A percentile compares a stretch with the other conserved stretches of the same genome.
phyloP scores from a whole-genome alignment of 2,797 vertebrate genomes.

The Hylomyscus alleni region DNA sequence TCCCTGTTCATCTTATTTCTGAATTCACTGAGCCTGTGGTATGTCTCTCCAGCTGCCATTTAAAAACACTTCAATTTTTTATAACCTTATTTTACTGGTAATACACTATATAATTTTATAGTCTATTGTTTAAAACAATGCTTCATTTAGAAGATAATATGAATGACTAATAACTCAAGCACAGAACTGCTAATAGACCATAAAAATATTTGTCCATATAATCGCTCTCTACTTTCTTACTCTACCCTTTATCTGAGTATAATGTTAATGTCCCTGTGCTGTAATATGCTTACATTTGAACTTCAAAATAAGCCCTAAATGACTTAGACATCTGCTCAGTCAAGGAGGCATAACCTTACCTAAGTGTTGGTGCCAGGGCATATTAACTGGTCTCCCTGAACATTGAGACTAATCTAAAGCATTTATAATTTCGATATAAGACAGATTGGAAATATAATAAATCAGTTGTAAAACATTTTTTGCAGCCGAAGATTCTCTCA shows the following conservation, averaged over 20 bases:
- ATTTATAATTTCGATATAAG: conserved; percentile 61
- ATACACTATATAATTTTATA: conserved; percentile 51
- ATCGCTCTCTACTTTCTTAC: conserved; percentile 33
- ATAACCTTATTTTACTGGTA: conserved; percentile 32
- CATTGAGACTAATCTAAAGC: conserved; percentile 64
- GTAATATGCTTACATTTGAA: conserved; percentile 71
- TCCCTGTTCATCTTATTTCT: neutral
- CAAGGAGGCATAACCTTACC: conserved; percentile 36
- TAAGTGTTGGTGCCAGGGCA: neutral
- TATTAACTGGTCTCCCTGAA: conserved; percentile 19
- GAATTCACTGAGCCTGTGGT: neutral
- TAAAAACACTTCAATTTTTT: conserved; percentile 53
- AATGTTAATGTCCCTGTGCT: neutral
- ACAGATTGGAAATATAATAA: conserved; percentile 27
- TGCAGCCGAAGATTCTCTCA: neutral
- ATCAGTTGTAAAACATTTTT: neutral
- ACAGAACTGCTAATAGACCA: conserved; percentile 50
- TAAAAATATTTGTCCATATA: conserved; percentile 59
- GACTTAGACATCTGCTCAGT: conserved; percentile 48
- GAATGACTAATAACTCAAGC: conserved; percentile 58
- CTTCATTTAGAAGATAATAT: conserved; percentile 61
- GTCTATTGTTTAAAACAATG: conserved; percentile 52
- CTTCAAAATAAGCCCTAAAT: conserved; percentile 65
- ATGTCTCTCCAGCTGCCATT: conserved; percentile 25
- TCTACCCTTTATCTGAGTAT: conserved; percentile 48